Evolutionary conservation across 2,113 vertebrate species (phyloP).

Genomic region (Arvicanthis niloticus): DNA sequence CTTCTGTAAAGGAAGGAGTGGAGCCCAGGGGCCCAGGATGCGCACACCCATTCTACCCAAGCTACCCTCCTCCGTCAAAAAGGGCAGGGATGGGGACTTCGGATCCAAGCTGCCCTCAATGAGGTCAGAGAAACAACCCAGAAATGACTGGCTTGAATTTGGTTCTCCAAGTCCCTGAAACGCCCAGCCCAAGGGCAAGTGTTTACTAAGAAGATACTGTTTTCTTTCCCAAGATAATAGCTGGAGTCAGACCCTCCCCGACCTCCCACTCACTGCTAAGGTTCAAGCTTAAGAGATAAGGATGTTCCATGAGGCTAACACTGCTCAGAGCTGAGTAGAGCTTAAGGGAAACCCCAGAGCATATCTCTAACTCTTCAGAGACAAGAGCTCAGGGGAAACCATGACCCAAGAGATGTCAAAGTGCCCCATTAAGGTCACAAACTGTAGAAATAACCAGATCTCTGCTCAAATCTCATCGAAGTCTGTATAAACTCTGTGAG

Average conservation of each 20-base stretch:
- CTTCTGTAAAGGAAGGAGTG: background rate
- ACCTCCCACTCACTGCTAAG: background rate
- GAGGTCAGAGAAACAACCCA: background rate
- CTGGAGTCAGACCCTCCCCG: no score
- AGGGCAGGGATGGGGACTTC: background rate
- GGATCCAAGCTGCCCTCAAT: background rate
- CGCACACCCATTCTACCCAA: background rate
- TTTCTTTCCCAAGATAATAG: background rate
- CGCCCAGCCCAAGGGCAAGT: background rate
- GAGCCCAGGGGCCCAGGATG: no score
- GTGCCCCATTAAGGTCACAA: slow-evolving; percentile 18
- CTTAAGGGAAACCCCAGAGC: background rate
- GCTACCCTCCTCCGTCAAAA: background rate
- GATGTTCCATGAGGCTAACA: background rate
- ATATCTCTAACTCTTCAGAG: background rate
- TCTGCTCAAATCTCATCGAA: slow-evolving; percentile 35
- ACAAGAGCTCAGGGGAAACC: background rate
- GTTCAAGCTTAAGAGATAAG: slow-evolving; percentile 22
- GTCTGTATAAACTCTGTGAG: background rate
- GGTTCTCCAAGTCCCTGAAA: background rate
- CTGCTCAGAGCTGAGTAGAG: background rate
- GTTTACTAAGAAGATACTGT: background rate
- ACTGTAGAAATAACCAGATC: slow-evolving; percentile 30
- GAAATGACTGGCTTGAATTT: slow-evolving; percentile 2
- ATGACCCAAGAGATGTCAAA: background rate